Evolutionary conservation across 2,113 vertebrate genomes (phyloP).

Genomic region (Apteryx mantelli): DNA sequence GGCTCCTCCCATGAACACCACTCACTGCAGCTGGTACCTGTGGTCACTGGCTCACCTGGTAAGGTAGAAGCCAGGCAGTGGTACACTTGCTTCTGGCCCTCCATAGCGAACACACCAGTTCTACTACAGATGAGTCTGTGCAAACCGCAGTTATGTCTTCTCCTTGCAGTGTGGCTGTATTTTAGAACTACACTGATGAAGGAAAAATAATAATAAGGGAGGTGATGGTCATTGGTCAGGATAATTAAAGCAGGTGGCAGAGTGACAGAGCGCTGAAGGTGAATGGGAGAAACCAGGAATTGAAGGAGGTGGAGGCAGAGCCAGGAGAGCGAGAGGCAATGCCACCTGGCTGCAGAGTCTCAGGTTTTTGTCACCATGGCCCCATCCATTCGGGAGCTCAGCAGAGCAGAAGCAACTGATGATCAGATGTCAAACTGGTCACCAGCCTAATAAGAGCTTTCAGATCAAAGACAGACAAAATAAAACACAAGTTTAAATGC

Average conservation of each 20-base stretch:
- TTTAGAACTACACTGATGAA: background rate
- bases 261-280: background rate
- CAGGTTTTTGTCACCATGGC: rapidly evolving
- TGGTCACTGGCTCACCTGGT: background rate
- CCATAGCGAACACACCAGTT: background rate
- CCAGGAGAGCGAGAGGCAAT: background rate
- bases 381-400: background rate
- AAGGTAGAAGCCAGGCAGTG: background rate
- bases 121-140: background rate
- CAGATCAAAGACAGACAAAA: background rate
- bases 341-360: rapidly evolving
- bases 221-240: rapidly evolving
- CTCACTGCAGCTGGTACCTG: rapidly evolving
- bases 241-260: background rate
- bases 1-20: rapidly evolving
- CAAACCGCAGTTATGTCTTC: background rate
- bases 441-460: background rate
- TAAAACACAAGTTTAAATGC: rapidly evolving
- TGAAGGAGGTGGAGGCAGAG: background rate
- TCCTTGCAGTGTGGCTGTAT: background rate
- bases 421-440: rapidly evolving
- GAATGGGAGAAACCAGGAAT: background rate
- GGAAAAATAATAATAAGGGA: background rate
- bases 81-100: background rate
- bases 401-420: rapidly evolving